These are phyloP conservation scores for Charanyca ferruginea DNA, from an alignment of 2,888 invertebrate genomes.

Conservation along the genomic window DNA sequence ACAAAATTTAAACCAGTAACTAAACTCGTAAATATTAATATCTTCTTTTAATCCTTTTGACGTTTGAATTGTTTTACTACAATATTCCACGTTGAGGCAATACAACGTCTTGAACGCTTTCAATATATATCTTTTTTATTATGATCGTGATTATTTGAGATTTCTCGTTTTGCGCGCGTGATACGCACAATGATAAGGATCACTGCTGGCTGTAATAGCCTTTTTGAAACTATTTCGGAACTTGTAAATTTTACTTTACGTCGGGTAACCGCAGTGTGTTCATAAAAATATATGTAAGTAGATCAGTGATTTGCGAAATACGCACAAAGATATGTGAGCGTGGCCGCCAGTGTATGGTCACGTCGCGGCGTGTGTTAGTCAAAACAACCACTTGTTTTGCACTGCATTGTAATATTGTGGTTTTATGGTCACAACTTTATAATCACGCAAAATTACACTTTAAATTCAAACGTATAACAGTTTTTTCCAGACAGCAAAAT, in stretches of 20 bases:
- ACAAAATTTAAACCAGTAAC: too few species aligned
- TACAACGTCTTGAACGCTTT: neutral
- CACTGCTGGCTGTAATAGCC: neutral
- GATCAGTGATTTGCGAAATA: conserved; percentile 14
- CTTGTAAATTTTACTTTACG: neutral
- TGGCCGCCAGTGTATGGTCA: conserved; percentile 23
- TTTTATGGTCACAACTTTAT: conserved; percentile 13
- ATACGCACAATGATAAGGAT: neutral
- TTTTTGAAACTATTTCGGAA: neutral
- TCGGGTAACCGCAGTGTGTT: neutral
- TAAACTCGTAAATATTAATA: too few species aligned
- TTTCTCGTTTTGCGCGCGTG: neutral
- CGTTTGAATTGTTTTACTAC: too few species aligned
- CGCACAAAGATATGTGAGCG: conserved; percentile 7
- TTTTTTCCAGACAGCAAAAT: neutral
- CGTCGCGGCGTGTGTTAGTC: conserved; percentile 13
- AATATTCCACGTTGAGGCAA: neutral
- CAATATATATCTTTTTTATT: neutral
- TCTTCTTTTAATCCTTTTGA: too few species aligned
- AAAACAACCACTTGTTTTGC: conserved; percentile 56
- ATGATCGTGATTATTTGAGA: conserved; percentile 1
- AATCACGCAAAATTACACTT: conserved; percentile 23
- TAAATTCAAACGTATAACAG: neutral
- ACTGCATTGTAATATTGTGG: conserved; percentile 33
- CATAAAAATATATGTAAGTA: conserved; percentile 6